Conservation (phyloP, 2,113 vertebrate species). For the Nanorana parkeri region DNA sequence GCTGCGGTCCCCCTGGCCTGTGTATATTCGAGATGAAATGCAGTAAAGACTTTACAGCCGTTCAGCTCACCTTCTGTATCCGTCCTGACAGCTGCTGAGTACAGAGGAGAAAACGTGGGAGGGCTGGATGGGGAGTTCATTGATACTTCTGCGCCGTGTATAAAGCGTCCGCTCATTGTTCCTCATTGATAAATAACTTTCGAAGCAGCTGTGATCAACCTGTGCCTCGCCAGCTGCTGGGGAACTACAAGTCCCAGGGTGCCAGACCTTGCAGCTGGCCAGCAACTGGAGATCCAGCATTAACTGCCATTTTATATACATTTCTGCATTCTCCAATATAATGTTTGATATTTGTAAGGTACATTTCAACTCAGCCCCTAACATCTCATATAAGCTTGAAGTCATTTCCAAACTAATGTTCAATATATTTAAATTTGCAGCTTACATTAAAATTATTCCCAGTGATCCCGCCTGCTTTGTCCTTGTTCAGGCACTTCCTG, state of each 20-base stretch:
- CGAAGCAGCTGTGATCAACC: background rate
- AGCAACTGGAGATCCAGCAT: no score
- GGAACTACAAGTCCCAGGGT: background rate
- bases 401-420: no score
- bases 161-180: background rate
- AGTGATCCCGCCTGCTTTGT: no score
- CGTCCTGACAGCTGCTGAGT: constrained; percentile 21
- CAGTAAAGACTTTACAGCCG: background rate
- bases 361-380: no score
- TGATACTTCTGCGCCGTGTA: background rate
- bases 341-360: no score
- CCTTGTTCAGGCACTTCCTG: no score
- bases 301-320: no score
- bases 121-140: constrained; percentile 11
- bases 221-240: background rate
- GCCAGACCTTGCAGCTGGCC: no score
- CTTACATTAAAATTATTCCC: no score
- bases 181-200: background rate
- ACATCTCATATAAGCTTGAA: no score
- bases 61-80: constrained; percentile 19
- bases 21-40: constrained; percentile 40
- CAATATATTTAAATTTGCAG: no score
- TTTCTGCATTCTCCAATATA: no score
- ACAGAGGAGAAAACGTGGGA: constrained; percentile 16
- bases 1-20: constrained; percentile 22